Evolutionary conservation across 2,113 vertebrate genomes (phyloP), one percentile per base, ranked within the genome.

Genomic region (Pterocles orientalis): DNA sequence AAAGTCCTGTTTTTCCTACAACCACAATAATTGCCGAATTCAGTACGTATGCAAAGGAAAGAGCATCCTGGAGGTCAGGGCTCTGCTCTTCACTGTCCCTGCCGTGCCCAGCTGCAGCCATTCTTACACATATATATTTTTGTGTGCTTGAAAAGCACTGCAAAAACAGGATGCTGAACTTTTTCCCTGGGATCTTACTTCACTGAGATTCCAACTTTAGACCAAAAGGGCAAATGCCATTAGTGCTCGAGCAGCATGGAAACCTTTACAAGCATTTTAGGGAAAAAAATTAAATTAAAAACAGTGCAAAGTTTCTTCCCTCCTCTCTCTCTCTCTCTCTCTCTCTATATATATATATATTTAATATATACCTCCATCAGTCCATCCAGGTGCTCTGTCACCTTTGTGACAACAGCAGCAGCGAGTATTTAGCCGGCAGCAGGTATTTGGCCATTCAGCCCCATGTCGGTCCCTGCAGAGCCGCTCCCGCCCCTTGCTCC

Each of bases 161-260:
- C 51, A n/a, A 3, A 11, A 8, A 7, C 0, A 1, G 18, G 23
- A 5, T 2, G 14, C 3, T 24, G 16, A 9, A 17, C 14, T 28
- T 54, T 4, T 33, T n/a, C 60, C 81, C 72, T 28, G 29, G 33
- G 15, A 12, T 75, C 34, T 36, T 60, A 7, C 26, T 12, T 26
- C 5, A 9, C 33, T 15, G 39, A 57, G 33, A 25, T n/a, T 68
- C 31, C 73, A 31, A 25, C 51, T 82, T 21, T 23, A 57, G 82
- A 53, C 18, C 29, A 13, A 8, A 77, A 33, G 10, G 13, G 13
- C 13, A 54, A 65, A 70, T 25, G 18, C 47, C 28, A 13, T 2
- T 19, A 39, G 47, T 5, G 2, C 29, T 45, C 13, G 43, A 60
- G 72, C 62, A 57, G 28, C 53, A 6, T 1, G 26, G 26, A 18